Evolutionary conservation across 2,113 vertebrate species (phyloP), one percentile per base, ranked within the genome.

Genomic region (Tauraco erythrolophus): DNA sequence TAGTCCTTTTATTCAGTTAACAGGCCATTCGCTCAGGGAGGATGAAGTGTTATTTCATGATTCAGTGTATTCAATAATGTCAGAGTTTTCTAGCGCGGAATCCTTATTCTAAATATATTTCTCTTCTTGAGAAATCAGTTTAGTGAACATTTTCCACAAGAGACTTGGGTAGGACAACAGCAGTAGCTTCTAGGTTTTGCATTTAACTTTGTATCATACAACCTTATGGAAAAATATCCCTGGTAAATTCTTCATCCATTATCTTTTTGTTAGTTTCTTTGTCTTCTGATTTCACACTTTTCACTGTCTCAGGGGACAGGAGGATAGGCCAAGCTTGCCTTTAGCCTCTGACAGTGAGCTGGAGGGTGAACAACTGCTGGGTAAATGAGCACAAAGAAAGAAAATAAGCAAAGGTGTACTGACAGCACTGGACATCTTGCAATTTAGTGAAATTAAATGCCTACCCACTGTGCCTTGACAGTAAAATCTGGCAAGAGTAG

Each of bases 261-360:
- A 21, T 23, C 76, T 90, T 87, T 62, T 53, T 9, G 43, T 39
- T 66, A 66, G 57, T 80, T 27, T 80, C 23, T 84, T 81, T 84
- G 37, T 39, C 68, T 86, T 43, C 84, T 68, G 48, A 62, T 88
- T 94, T 97, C 43, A 84, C 5, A 8, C 41, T 93, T 66, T 89
- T 91, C 56, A 7, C 89, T 96, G 37, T 86, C 69, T 84, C 50
- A 75, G 35, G 45, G 31, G 57, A 88, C 30, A 93, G 45, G 30
- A 85, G 33, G 75, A 92, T 25, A 97, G 57, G 28, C 62, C 64
- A 77, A 83, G 37, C 54, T 75, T 96, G 85, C 23, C 64, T 92
- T 94, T 56, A 79, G 37, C 57, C 43, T 94, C 94, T 93, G 64
- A 92, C 51, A 92, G 61, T 25, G 65, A 97, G 46, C 48, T 84